Conservation (phyloP, 1,140 invertebrate genomes). For the Melitaea cinxia region DNA sequence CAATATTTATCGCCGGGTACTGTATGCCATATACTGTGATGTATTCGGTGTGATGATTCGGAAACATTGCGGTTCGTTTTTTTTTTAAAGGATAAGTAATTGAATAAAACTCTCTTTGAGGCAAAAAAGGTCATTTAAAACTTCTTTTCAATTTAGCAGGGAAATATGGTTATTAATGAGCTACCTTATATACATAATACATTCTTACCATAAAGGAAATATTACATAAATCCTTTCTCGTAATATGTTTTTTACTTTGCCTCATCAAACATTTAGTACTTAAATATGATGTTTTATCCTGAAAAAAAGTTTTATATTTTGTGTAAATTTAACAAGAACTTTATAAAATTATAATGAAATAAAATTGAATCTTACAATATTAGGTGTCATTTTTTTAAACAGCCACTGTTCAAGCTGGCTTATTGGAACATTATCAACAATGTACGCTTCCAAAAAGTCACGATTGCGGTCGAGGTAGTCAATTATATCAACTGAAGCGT, state of each 20-base stretch:
- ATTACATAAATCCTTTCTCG: too few species aligned
- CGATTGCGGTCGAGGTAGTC: constrained; percentile 51
- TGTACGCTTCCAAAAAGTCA: constrained; percentile 49
- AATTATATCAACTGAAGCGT: constrained; percentile 22
- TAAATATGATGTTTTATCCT: background rate
- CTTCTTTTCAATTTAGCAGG: too few species aligned
- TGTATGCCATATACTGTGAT: too few species aligned
- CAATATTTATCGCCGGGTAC: too few species aligned
- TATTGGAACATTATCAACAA: constrained; percentile 42
- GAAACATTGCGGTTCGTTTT: too few species aligned
- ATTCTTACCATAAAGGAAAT: too few species aligned
- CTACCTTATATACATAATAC: too few species aligned
- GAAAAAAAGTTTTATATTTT: background rate
- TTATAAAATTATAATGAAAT: background rate
- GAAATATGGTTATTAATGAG: too few species aligned
- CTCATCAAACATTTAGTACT: background rate
- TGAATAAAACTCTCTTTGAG: too few species aligned
- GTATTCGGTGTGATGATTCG: too few species aligned
- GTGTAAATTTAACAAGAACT: background rate
- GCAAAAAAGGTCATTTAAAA: too few species aligned
- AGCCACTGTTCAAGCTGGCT: constrained; percentile 50
- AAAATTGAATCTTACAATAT: constrained; percentile 36
- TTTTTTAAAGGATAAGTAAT: too few species aligned
- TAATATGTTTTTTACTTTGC: background rate
- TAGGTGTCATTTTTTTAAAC: constrained; percentile 39